phyloP scores from a whole-genome alignment of 53 echinoderm and acorn worm species.

The Holothuria scabra region DNA sequence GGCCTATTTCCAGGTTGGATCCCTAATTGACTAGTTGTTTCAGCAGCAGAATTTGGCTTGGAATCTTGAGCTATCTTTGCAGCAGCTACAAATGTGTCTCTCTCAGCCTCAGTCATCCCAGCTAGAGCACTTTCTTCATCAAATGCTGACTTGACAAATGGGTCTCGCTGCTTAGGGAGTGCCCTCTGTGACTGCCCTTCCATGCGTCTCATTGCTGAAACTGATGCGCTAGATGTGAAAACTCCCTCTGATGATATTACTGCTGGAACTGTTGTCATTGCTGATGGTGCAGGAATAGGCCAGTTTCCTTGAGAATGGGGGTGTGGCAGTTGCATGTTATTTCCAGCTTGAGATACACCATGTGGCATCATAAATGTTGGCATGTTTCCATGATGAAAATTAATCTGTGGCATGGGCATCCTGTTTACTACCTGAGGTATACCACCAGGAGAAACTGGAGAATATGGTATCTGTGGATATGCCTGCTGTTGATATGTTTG shows the following conservation, averaged over 20 bases:
- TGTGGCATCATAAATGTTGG: constrained; percentile 11
- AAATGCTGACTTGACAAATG: constrained; percentile 49
- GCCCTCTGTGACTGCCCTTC: constrained; percentile 36
- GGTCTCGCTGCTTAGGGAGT: not conserved
- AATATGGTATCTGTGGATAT: constrained; percentile 24
- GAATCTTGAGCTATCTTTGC: constrained; percentile 75
- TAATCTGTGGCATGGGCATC: constrained; percentile 20
- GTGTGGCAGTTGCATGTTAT: constrained; percentile 8
- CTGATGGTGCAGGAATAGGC: not conserved
- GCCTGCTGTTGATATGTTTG: not conserved
- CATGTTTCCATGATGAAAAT: constrained; percentile 7
- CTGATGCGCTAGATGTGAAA: constrained; percentile 43
- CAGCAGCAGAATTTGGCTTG: constrained; percentile 4
- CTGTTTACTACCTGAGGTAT: constrained; percentile 5
- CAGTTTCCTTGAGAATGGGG: constrained; percentile 19
- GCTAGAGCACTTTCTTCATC: constrained; percentile 90
- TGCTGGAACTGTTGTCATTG: constrained; percentile 56
- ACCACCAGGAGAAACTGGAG: not conserved
- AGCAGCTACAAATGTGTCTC: constrained; percentile 88
- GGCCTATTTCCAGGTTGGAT: too few relatives aligned
- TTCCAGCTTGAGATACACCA: constrained; percentile 7
- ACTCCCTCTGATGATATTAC: constrained; percentile 39
- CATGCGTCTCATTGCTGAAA: constrained; percentile 45
- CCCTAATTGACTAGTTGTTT: too few relatives aligned
- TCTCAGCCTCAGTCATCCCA: constrained; percentile 93